Evolutionary conservation across 2,113 vertebrate genomes (phyloP).

Genomic region (Calidris pygmaea): DNA sequence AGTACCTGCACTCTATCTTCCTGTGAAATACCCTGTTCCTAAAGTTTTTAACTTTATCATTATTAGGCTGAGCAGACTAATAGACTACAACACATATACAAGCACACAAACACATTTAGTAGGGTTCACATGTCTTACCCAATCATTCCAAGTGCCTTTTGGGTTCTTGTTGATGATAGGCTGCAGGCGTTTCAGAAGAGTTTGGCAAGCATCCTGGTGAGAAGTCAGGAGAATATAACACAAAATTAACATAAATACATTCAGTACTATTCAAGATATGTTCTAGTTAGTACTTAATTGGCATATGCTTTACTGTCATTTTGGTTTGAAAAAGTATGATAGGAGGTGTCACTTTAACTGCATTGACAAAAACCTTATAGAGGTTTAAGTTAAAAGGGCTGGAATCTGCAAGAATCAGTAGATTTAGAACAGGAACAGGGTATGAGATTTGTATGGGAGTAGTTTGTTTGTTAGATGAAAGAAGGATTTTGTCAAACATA

Average conservation of each 20-base stretch:
- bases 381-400: background rate
- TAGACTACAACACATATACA: background rate
- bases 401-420: background rate
- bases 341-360: background rate
- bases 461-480: background rate
- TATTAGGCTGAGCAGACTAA: background rate
- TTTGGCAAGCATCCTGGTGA: conserved; percentile 87
- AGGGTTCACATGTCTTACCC: conserved; percentile 76
- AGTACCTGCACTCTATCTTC: background rate
- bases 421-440: background rate
- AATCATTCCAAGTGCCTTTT: conserved; percentile 84
- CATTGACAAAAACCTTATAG: background rate
- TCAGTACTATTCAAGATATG: background rate
- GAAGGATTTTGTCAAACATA: background rate
- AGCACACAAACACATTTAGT: background rate
- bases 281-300: background rate
- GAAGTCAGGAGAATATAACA: background rate
- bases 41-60: background rate
- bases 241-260: background rate
- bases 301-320: background rate
- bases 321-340: background rate
- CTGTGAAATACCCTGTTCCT: background rate
- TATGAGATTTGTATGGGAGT: background rate
- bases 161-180: conserved; percentile 82
- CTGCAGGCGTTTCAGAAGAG: conserved; percentile 82